Conservation (phyloP, 2,888 invertebrate species). For the Agonum fuliginosum region DNA sequence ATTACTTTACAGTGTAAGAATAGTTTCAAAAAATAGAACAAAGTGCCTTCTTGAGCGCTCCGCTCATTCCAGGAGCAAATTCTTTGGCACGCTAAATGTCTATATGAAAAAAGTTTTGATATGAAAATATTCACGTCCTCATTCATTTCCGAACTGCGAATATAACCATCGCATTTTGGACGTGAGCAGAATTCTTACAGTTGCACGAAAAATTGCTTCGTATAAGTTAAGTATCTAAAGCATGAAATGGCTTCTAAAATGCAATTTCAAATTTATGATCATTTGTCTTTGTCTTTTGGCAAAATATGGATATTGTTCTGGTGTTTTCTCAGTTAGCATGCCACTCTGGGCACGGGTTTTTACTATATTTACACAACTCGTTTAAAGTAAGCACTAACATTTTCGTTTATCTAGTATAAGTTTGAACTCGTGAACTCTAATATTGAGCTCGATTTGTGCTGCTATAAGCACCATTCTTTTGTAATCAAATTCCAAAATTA, state of each 20-base stretch:
- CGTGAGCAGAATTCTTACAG: constrained; percentile 24
- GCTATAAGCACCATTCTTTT: too few species aligned
- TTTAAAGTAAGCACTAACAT: too few species aligned
- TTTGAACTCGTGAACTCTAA: too few species aligned
- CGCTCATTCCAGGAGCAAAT: constrained; percentile 24
- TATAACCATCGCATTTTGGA: constrained; percentile 37
- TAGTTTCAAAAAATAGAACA: constrained; percentile 12
- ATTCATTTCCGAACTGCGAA: constrained; percentile 41
- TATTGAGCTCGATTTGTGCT: too few species aligned
- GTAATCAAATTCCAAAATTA: too few species aligned
- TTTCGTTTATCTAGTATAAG: too few species aligned
- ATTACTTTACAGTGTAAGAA: constrained; percentile 17
- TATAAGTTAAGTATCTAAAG: constrained; percentile 40
- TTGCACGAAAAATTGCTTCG: constrained; percentile 32
- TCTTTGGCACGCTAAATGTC: constrained; percentile 25
- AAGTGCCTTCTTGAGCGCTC: neutral
- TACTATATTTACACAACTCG: too few species aligned
- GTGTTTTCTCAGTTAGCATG: too few species aligned
- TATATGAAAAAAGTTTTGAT: constrained; percentile 29
- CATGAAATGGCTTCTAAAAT: neutral
- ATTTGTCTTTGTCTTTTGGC: neutral
- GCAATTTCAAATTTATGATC: neutral
- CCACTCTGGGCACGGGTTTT: too few species aligned
- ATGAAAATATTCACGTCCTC: constrained; percentile 37
- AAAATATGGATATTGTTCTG: too few species aligned